phyloP scores from a whole-genome alignment of 2,113 vertebrate species.

The Phyllopteryx taeniolatus region DNA sequence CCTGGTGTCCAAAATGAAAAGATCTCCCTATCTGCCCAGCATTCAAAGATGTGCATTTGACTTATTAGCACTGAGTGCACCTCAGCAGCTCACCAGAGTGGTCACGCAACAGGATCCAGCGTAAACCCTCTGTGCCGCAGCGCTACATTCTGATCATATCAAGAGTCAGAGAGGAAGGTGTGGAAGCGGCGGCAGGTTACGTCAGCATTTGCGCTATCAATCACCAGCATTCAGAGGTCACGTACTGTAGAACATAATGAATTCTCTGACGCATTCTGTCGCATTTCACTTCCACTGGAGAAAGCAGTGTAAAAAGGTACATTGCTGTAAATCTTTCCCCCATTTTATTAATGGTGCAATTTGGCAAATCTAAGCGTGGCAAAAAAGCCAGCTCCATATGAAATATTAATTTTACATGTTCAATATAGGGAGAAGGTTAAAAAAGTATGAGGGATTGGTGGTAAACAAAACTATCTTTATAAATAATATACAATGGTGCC shows the following conservation, averaged over 20 bases:
- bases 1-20: conserved; percentile 34
- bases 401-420: not conserved
- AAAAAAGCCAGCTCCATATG: not conserved
- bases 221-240: conserved; percentile 68
- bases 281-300: conserved; percentile 14
- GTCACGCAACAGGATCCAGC: conserved; percentile 62
- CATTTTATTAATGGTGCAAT: not conserved
- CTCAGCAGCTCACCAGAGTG: conserved; percentile 34
- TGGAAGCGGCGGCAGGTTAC: conserved; percentile 45
- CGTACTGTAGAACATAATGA: conserved; percentile 41
- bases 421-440: not conserved
- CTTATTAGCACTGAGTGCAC: conserved; percentile 44
- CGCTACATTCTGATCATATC: conserved; percentile 61
- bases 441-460: not conserved
- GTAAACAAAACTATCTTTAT: too few species aligned
- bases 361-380: conserved; percentile 5
- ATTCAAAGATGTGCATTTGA: conserved; percentile 36
- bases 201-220: conserved; percentile 61
- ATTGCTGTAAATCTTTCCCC: not conserved
- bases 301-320: conserved; percentile 17
- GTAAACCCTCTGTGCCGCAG: conserved; percentile 48
- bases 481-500: too few species aligned
- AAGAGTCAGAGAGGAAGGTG: conserved; percentile 31
- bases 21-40: conserved; percentile 31
- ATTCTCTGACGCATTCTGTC: conserved; percentile 35